A percentile compares a stretch with the other conserved stretches of the same genome.
These are phyloP conservation scores for Atrina japonica DNA, from an alignment of 2,888 invertebrate genomes.

Conservation along the genomic window DNA sequence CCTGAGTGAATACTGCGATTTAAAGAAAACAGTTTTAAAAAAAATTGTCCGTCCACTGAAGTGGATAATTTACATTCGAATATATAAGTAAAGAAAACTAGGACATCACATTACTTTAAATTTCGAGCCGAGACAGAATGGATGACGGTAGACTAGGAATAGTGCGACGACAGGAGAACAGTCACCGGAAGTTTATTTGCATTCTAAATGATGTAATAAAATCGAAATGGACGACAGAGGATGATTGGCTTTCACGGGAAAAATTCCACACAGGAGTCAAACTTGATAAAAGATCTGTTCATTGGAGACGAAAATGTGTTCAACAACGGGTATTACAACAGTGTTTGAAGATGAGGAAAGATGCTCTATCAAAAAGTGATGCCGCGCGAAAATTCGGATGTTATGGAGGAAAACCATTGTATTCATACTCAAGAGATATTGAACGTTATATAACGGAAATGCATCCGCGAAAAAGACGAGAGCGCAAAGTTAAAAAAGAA, in stretches of 20 bases:
- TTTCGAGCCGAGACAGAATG: conserved; percentile 40
- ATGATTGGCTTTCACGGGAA: conserved; percentile 57
- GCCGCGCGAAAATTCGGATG: conserved; percentile 46
- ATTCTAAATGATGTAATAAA: conserved; percentile 67
- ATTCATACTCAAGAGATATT: conserved; percentile 63
- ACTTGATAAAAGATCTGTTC: conserved; percentile 59
- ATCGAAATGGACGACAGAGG: conserved; percentile 52
- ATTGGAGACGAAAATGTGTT: conserved; percentile 57
- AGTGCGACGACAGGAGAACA: conserved; percentile 62
- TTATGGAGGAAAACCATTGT: conserved; percentile 66
- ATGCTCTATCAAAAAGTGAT: conserved; percentile 29
- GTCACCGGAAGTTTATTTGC: conserved; percentile 63
- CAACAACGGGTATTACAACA: conserved; percentile 63
- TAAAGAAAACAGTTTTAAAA: too few relatives aligned
- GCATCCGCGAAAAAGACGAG: conserved; percentile 62
- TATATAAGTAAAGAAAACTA: too few relatives aligned
- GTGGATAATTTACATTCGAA: too few relatives aligned
- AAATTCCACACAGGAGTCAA: conserved; percentile 50
- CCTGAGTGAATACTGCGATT: too few relatives aligned
- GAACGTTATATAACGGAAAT: conserved; percentile 61
- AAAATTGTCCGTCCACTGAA: too few relatives aligned
- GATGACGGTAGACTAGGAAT: conserved; percentile 64
- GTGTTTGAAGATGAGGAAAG: conserved; percentile 65
- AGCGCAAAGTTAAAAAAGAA: conserved; percentile 55
- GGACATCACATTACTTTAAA: background rate